Base-by-base conservation (phyloP, 1,140 invertebrate genomes). In the Trachymyrmex cornetzi region DNA sequence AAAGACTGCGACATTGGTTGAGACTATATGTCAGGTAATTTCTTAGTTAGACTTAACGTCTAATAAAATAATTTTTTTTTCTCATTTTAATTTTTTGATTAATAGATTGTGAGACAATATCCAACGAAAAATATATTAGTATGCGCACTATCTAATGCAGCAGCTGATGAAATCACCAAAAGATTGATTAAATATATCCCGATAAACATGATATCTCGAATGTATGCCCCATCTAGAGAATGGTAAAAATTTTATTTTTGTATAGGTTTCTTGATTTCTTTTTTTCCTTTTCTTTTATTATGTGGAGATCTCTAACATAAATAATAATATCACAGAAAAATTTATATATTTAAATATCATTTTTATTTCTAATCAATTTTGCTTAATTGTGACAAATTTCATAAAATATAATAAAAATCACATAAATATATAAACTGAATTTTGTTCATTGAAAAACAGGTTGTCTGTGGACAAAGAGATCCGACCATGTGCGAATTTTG, bases 1-100 rank as follows among this genome's bases (percentile, higher is more conserved):
- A 0, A 98, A 98, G 95, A 98, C 97, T 27, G 96, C 97, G 0
- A 98, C 97, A 5, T 89, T 98, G n/a, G 96, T 98, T 9, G 98
- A 98, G 94, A 95, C 96, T 11, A 96, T 98, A 91, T 94, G 96
- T 44, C 97, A 97, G 87, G 94, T 96, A 91, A 81, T 59, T 69
- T 38, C 30, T 57, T 11, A 50, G 6, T 48, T 34, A n/a, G 9
- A 57, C 16, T 9, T 38, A 55, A 57, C 3, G 44, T 50, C 55
- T 44, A 38, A 16, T 19, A 77, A 50, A 75, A 14, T 61, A 0
- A 55, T 27, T 63, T 53, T 6, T 38, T 22, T 71, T 34, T 34
- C 84, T 86, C 94, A 53, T 86, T 44, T 50, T 72, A 59, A 27
- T 66, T 64, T 0, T 64, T 81, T 81, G 14, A 0, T 82, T 44